Evolutionary conservation across 2,113 vertebrate genomes (phyloP), one percentile per base, ranked within the genome.

Genomic region (Progne subis): DNA sequence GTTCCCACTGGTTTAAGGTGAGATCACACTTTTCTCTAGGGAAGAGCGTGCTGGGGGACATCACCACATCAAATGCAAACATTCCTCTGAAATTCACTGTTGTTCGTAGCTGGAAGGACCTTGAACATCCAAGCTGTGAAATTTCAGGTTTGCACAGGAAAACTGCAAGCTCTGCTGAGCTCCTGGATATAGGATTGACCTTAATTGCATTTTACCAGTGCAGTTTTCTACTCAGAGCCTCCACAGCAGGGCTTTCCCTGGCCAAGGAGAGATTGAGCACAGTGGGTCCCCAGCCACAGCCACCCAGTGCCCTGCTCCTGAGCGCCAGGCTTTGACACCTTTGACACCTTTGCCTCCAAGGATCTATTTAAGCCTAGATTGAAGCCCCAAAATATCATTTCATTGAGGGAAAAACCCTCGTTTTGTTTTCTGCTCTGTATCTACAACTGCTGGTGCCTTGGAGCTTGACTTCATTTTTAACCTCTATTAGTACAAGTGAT

Each of bases 41-140:
- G 49, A 84, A 21, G 11, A 68, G 23, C 9, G 57, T 80, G 31
- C 49, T 59, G 44, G 25, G 29, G 49, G 5, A 59, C 11, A 72
- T 93, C 14, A 32, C 12, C 26, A 19, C 29, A 21, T 52, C 31
- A 32, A 87, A 87, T 46, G 19, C 53, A 59, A 23, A n/a, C 18
- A 6, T 60, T 68, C 28, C 56, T 77, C 64, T 64, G 68, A 64
- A 41, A 63, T 72, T 80, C 23, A 6, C 24, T 43, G 44, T 14
- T 41, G 8, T 41, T 80, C 3, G 0, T 28, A 59, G 14, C 8
- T 72, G 49, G 61, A 93, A 91, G 25, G n/a, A 65, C 14, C 44
- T 60, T 0, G 0, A 29, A 55, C 29, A 47, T 32, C 55, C 65
- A n/a, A 50, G 50, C 11, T 28, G 20, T 63, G 57, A 74, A 69